Base-by-base conservation (phyloP, 2,888 invertebrate species). In the Doris montereyensis region DNA sequence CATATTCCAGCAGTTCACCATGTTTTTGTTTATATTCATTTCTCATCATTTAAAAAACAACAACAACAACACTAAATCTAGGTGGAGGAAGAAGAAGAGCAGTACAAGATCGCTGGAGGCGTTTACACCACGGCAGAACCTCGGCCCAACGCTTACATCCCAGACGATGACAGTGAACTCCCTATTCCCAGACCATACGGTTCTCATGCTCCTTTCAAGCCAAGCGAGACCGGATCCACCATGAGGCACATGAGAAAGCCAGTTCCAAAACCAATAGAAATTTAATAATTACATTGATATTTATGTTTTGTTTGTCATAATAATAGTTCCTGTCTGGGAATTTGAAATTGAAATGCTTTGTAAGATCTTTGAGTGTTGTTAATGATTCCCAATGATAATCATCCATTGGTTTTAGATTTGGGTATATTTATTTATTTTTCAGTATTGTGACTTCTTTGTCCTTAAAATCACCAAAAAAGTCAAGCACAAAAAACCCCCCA, bases 121-220 rank as follows among this genome's bases (percentile, higher is more conserved):
- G 83, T 87, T 2, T 86, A 87, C 58, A 91, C 91, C 1, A 90
- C 90, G 2, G 91, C 91, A 1, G 91, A 91, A 80, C 91, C 91
- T 17, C 86, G 91, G 65, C 91, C 91, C 10, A 91, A 91, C 81
- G 91, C 91, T 75, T 91, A 91, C 85, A 90, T 91, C 70, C 91
- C 91, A 52, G 90, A 90, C 75, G 89, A 91, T 73, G 91, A 91
- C 79, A 87, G 85, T 67, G 91, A 91, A 75, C 86, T 91, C 70
- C 91, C 91, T n/a, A 90, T 91, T 73, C 91, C 91, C 17, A 82
- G 90, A 34, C 91, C 91, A 1, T 91, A 91, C 81, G 91, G 91
- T 60, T 85, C 86, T 71, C 89, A 90, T 83, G 91, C 91, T 24
- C 91, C 91, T 17, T 91, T 91, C 86, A 91, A 91, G 83, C 91